Conservation (phyloP, 2,888 invertebrate species). For the Brachyptera putata region DNA sequence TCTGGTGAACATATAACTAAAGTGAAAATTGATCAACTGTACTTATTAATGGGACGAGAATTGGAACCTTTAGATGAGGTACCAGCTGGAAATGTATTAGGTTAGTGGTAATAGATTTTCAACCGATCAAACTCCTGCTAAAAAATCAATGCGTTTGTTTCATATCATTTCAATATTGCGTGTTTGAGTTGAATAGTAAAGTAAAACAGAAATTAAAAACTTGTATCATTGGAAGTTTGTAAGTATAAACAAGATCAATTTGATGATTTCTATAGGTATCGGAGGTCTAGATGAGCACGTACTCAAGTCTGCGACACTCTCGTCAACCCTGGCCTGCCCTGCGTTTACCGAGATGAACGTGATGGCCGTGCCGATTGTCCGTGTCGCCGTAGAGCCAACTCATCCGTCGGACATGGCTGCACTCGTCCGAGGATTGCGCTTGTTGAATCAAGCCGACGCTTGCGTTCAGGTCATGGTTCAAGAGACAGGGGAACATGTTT, state of each 20-base stretch:
- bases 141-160: too few relatives aligned
- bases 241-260: not conserved
- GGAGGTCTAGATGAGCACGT: slow-evolving; percentile 80
- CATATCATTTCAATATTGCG: too few relatives aligned
- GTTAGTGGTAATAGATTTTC: slow-evolving; percentile 44
- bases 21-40: slow-evolving; percentile 67
- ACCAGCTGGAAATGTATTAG: slow-evolving; percentile 86
- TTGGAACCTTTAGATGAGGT: slow-evolving; percentile 72
- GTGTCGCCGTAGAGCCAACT: slow-evolving; percentile 89
- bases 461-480: slow-evolving; percentile 63
- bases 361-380: slow-evolving; percentile 80
- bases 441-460: slow-evolving; percentile 61
- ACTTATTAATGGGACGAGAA: slow-evolving; percentile 90
- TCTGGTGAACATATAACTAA: slow-evolving; percentile 62
- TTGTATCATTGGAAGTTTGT: not conserved
- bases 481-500: slow-evolving; percentile 91
- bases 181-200: not conserved
- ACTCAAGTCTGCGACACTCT: slow-evolving; percentile 85
- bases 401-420: slow-evolving; percentile 71
- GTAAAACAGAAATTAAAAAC: not conserved
- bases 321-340: slow-evolving; percentile 74
- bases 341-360: slow-evolving; percentile 79
- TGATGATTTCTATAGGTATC: slow-evolving; percentile 55
- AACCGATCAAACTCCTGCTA: too few relatives aligned
- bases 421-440: slow-evolving; percentile 60